Base-by-base conservation (phyloP, 1,140 invertebrate species). In the Temnothorax longispinosus region DNA sequence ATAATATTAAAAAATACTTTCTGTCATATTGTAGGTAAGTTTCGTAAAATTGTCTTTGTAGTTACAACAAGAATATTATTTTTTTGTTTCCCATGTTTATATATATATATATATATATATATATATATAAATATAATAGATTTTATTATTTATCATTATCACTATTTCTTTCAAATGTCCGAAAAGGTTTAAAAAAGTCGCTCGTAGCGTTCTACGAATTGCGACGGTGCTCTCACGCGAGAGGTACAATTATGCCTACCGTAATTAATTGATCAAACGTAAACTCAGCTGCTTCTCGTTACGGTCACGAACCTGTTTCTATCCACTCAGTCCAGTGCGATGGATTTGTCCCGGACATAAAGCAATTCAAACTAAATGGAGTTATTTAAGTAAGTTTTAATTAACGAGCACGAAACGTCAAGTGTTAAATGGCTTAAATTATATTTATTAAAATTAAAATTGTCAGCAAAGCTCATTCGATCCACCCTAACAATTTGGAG, bases 181-280 rank as follows among this genome's bases (percentile, higher is more conserved):
- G 27, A 21, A 75, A 58, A 41, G 27, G 1, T 60, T 44, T 21
- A 21, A 60, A 60, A 65, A 75, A 75, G 38, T 58, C 78, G 21
- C 18, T 58, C n/a, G 15, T 32, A 82, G 6, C 10, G 18, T 44
- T 35, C 78, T 65, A 44, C 47, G 80, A 72, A 74, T 74, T 27
- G 62, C 62, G 60, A 38, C n/a, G 41, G 32, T 41, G 50, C 41
- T 41, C 69, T 84, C 80, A 84, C 80, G 80, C 80, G 41, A 84
- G 8, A 54, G 21, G 21, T 75, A 84, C 41, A 84, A 72, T 84
- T 84, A 84, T 74, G 69, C 71, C 69, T 75, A 50, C 69, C 41
- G 27, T 84, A 84, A 84, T 84, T 84, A 84, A 84, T 84, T 84
- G 80, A 84, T 84, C 54, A 84, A 84, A 82, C 80, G 67, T 82